Evolutionary conservation across 1,140 invertebrate genomes (phyloP).

Genomic region (Panagrolaimus sp.): DNA sequence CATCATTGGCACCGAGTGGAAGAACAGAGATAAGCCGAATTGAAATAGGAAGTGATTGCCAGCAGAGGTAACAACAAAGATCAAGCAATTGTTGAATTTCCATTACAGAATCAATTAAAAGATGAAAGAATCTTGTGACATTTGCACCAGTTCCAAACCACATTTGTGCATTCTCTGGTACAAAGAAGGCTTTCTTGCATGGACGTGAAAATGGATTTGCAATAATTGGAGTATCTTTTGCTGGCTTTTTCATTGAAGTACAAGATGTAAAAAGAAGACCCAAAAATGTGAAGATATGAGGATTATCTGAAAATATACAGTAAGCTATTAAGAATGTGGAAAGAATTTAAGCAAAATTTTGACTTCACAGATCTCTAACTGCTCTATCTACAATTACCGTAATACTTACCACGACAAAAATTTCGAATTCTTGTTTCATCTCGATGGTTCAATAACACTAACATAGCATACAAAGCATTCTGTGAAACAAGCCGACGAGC

Average conservation of each 20-base stretch:
- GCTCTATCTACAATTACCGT: too few species aligned
- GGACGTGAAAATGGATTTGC: slow-evolving; percentile 1
- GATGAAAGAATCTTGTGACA: background rate
- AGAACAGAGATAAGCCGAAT: background rate
- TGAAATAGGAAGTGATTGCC: background rate
- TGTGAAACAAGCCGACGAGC: background rate
- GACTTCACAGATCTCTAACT: too few species aligned
- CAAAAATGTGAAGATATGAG: background rate
- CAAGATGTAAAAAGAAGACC: background rate
- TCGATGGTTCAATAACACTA: background rate
- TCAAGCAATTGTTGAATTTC: background rate
- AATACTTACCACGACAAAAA: slow-evolving; percentile 7
- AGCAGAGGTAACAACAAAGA: slow-evolving; percentile 1
- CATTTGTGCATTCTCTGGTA: background rate
- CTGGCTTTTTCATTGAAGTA: slow-evolving; percentile 1
- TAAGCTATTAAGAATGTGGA: too few species aligned
- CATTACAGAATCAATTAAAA: background rate
- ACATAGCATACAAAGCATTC: background rate
- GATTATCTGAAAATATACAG: too few species aligned
- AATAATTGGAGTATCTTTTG: background rate
- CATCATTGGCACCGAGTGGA: background rate
- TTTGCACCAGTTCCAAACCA: background rate
- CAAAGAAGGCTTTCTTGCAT: background rate
- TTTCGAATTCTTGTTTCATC: background rate
- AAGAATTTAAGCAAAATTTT: too few species aligned